Base-by-base conservation (phyloP, 2,888 invertebrate species). In the Choristoneura rosaceana region DNA sequence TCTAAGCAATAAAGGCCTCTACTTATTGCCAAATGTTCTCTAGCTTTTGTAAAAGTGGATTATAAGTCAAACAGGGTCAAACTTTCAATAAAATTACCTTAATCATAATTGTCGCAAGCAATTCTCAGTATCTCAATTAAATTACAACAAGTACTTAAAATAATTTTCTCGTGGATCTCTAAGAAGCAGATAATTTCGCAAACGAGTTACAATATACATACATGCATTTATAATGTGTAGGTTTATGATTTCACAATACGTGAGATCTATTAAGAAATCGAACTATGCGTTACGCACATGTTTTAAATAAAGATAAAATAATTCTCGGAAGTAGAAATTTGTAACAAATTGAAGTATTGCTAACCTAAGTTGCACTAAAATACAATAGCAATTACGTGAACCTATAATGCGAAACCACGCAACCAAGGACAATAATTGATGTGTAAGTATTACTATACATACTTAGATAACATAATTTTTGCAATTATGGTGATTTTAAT, bases 221-320 rank as follows among this genome's bases (percentile, higher is more conserved):
- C 34, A 34, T 34, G 34, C 7, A 38, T 7, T 38, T 34, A 69
- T 55, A 66, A n/a, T 74, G 71, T 75, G 79, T 84, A 52, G 15
- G 17, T 52, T 81, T 82, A 80, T 84, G 80, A 86, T 87, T 87
- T 85, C 81, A 85, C 82, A 85, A 89, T 87, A 93, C 92, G 92
- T 93, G 92, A 89, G 87, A 81, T 86, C 86, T 80, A 80, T 91
- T 91, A 82, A 76, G 90, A 90, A 92, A 92, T 81, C 59, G 59
- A 64, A 38, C 74, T 74, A 82, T 88, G 92, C 92, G 91, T 91
- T 84, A 92, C 91, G 91, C 92, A 90, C 87, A 86, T 89, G 82
- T 87, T 59, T 43, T 38, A 50, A 55, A 61, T 43, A 55, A 38
- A 73, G 68, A 73, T 73, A 69, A 64, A 73, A 69, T 4, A 50